Base-by-base conservation (phyloP, 1,140 invertebrate genomes). In the Calosoma granatense region DNA sequence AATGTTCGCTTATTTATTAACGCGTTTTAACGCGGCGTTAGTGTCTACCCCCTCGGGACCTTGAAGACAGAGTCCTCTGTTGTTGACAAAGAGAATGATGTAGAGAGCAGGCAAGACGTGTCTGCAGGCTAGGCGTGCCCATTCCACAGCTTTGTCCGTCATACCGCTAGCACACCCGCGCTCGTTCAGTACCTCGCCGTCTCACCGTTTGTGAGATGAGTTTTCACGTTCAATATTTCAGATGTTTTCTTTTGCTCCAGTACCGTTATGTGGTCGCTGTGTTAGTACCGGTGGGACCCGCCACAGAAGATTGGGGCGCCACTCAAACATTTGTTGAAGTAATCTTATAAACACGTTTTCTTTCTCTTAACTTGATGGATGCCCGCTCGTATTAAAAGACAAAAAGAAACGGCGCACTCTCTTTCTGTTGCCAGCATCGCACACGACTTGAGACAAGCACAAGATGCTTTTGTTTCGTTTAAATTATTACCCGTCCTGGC, bases 1-100 rank as follows among this genome's bases (percentile, higher is more conserved):
- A 17, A 17, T 47, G 15, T 9, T 3, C 41, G 41, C 14, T 47
- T 17, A 47, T 47, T 47, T 47, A 47, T 47, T 47, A 47, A 47
- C 41, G 41, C 41, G 41, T 47, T 47, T 47, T 47, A 47, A 11
- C 41, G 17, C 15, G 41, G 4, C 4, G 41, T 11, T 47, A 47
- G 41, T 47, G 41, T 47, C 41, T 30, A 6, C 6, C 14, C 26
- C 26, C 14, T 30, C 4, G 26, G 14, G 41, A 12, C 41, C 6
- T 11, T 6, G 41, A 47, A 17, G 4, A 47, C 41, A 47, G 26
- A 30, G 4, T 30, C 14, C 26, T 6, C 26, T 30, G 14, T 17
- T 47, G 41, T 47, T 47, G 41, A 47, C 41, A 47, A 47, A 47
- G 41, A 17, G 41, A 47, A 47, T 47, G 41, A 47, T 17, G 41